A percentile compares a stretch with the other conserved stretches of the same genome.
Conservation (phyloP, 2,888 invertebrate species). For the Agonopterix heracliana region DNA sequence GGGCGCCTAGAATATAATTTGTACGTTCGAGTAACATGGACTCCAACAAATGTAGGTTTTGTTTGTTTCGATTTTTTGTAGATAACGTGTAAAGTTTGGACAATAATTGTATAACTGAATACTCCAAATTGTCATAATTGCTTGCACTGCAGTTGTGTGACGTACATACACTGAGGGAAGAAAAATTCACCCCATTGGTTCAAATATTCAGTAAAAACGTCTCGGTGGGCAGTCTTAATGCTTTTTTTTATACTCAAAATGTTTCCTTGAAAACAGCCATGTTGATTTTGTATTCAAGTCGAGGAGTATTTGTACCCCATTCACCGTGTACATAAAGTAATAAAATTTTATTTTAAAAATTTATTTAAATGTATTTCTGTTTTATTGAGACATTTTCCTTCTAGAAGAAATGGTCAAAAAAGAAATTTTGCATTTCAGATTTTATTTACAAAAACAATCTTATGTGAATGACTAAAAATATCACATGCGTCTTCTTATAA, state of each 20-base stretch:
- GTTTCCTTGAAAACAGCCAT: constrained; percentile 30
- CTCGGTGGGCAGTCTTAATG: background rate
- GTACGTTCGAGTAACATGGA: constrained; percentile 21
- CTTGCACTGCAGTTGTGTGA: constrained; percentile 16
- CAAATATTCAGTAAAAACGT: background rate
- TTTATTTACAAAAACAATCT: background rate
- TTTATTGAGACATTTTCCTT: constrained; percentile 30
- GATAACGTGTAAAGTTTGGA: constrained; percentile 67
- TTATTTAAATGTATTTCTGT: constrained; percentile 38
- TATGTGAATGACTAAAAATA: constrained; percentile 7
- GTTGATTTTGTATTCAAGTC: constrained; percentile 50
- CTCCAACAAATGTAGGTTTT: constrained; percentile 25
- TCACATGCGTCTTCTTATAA: constrained; percentile 9
- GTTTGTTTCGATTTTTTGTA: constrained; percentile 45
- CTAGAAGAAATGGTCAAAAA: background rate
- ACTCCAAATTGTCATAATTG: constrained; percentile 34
- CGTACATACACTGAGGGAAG: constrained; percentile 1
- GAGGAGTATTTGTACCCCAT: constrained; percentile 56
- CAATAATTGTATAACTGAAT: constrained; percentile 61
- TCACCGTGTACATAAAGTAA: constrained; percentile 71
- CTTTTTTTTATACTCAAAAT: constrained; percentile 1
- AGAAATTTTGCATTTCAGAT: background rate
- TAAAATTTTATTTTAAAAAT: constrained; percentile 68
- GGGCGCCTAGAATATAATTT: constrained; percentile 14
- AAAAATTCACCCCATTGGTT: background rate